Conservation (phyloP, 1,140 invertebrate species). For the Pseudomyrmex gracilis region DNA sequence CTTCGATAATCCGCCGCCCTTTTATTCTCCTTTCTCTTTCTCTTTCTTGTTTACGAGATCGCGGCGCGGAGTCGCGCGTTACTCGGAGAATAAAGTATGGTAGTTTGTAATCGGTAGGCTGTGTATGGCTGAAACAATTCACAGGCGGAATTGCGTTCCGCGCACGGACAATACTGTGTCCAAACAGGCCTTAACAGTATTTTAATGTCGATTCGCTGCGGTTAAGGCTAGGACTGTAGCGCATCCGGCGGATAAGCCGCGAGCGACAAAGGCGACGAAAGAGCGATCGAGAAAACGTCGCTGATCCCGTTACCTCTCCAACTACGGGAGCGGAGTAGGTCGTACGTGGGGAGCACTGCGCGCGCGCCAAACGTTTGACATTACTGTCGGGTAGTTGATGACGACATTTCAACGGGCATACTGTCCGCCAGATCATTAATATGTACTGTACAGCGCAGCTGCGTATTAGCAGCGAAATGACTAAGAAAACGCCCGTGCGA, state of each 20-base stretch:
- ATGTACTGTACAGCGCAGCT: conserved; percentile 8
- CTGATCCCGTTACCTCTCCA: conserved; percentile 38
- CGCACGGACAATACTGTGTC: not conserved
- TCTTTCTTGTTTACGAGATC: not conserved
- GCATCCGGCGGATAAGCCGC: not conserved
- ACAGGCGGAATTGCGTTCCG: conserved; percentile 61
- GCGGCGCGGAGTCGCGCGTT: not conserved
- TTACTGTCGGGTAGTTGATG: conserved; percentile 56
- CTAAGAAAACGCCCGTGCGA: conserved; percentile 43
- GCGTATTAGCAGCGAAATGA: conserved; percentile 31
- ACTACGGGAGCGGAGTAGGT: conserved; percentile 40
- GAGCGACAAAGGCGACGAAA: conserved; percentile 13
- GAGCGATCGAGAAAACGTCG: conserved; percentile 58
- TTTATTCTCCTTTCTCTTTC: not conserved
- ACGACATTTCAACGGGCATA: conserved; percentile 63
- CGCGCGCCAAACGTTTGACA: conserved; percentile 28
- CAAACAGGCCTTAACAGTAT: not conserved
- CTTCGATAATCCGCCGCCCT: conserved; percentile 44
- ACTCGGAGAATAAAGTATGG: conserved; percentile 37
- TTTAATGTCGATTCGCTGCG: conserved; percentile 17
- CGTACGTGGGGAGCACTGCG: conserved; percentile 16
- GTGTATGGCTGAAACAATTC: conserved; percentile 58
- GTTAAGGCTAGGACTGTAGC: no score
- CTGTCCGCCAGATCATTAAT: conserved; percentile 73
- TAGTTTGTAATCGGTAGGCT: conserved; percentile 45